Base-by-base conservation (phyloP, 2,888 invertebrate genomes). In the Leptinotarsa rubiginosa region DNA sequence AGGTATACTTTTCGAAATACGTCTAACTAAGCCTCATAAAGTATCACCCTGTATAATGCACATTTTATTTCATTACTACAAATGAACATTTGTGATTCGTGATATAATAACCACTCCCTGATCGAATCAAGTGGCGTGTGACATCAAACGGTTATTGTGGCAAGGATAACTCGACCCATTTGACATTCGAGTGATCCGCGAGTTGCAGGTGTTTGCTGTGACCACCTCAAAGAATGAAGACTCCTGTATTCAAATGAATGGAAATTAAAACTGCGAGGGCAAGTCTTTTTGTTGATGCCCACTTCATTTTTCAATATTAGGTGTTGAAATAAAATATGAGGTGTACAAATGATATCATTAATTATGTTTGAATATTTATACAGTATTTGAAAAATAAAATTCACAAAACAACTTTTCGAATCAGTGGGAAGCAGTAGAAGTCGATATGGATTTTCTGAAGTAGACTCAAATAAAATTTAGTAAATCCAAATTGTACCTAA, bases 231-330 rank as follows among this genome's bases (percentile, higher is more conserved):
- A 67, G 49, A 47, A 67, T 49, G 49, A 49, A 67, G 22, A 47
- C 52, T 49, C 25, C 67, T 62, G 62, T 41, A 67, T 67, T 67
- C 25, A 25, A 67, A 67, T 67, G 25, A 67, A 67, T 67, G 50
- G 50, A 52, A 67, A 67, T 67, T 81, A 82, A 81, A 80, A 81
- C 74, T 78, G 82, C 80, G 81, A 80, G 79, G 80, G 80, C 77
- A 78, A 75, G 70, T 72, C 65, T 74, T 75, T 79, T 77, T 76
- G 65, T 70, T 70, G 66, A 73, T 75, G 73, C 75, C 74, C 74
- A 78, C 78, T 64, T 76, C 75, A 73, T 78, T 62, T 70, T 74
- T 74, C 56, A 69, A 66, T 73, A 66, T 73, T 41, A 69, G 69
- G 73, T 62, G 62, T 25, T 62, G 62, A 62, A 62, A 62, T 62